Evolutionary conservation across 2,113 vertebrate species (phyloP).

Genomic region (Hiodon alosoides): DNA sequence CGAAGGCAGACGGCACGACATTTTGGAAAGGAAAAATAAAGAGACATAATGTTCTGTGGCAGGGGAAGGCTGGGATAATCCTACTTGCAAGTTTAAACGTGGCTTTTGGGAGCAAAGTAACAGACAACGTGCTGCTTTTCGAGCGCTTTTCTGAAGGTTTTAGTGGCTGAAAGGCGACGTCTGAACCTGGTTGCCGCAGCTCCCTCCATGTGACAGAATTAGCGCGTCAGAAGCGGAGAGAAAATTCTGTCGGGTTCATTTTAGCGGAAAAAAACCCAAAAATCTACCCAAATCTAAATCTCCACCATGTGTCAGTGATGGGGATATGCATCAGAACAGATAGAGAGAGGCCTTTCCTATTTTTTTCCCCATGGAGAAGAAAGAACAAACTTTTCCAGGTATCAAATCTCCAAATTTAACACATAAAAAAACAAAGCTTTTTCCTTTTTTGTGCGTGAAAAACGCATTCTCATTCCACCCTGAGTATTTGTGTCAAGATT

Average conservation of each 20-base stretch:
- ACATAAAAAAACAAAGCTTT: too few species aligned
- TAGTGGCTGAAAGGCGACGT: constrained; percentile 18
- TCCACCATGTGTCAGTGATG: constrained; percentile 7
- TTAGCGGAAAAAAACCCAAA: constrained; percentile 22
- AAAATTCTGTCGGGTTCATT: constrained; percentile 23
- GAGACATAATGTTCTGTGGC: background rate
- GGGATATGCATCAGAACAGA: background rate
- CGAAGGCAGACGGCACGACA: background rate
- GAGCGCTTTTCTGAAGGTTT: constrained; percentile 37
- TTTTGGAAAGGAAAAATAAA: background rate
- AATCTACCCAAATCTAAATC: constrained; percentile 15
- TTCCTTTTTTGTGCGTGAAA: too few species aligned
- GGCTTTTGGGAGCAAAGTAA: constrained; percentile 18
- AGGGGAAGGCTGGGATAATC: constrained; percentile 19
- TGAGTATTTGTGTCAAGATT: too few species aligned
- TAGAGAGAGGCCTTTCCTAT: background rate
- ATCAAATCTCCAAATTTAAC: too few species aligned
- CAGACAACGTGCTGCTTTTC: constrained; percentile 21
- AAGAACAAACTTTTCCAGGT: too few species aligned
- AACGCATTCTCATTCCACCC: too few species aligned
- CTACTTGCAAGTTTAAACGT: constrained; percentile 18
- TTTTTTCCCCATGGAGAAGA: background rate
- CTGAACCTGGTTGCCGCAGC: constrained; percentile 17
- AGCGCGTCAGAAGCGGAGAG: constrained; percentile 1
- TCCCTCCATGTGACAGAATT: constrained; percentile 22